phyloP scores from a whole-genome alignment of 2,888 invertebrate species.

The Junonia oenone region DNA sequence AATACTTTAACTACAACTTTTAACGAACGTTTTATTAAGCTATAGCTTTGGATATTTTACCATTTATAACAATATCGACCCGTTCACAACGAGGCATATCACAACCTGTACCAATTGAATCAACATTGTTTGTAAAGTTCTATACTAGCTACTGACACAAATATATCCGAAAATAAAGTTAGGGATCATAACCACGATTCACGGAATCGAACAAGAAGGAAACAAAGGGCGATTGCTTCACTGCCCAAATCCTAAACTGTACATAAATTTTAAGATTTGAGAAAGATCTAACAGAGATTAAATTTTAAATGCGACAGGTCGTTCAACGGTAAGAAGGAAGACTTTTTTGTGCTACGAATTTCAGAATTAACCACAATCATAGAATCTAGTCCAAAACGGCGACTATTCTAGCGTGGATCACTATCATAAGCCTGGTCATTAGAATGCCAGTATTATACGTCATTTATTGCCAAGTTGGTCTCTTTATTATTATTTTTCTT shows the following conservation, averaged over 20 bases:
- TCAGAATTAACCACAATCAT: constrained; percentile 45
- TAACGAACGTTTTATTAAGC: constrained; percentile 76
- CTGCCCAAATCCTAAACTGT: constrained; percentile 73
- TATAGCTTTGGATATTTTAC: constrained; percentile 76
- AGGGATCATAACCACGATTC: constrained; percentile 76
- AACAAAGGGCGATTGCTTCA: constrained; percentile 66
- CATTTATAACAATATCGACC: constrained; percentile 79
- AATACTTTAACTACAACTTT: constrained; percentile 75
- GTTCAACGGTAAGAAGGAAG: constrained; percentile 77
- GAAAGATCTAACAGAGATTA: constrained; percentile 72
- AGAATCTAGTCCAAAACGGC: constrained; percentile 51
- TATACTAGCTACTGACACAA: constrained; percentile 78
- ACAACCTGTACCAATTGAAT: constrained; percentile 80
- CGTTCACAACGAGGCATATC: constrained; percentile 79
- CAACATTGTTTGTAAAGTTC: constrained; percentile 79
- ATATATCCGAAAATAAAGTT: constrained; percentile 75
- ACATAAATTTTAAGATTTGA: constrained; percentile 71
- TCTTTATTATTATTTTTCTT: constrained; percentile 23
- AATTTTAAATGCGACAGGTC: constrained; percentile 71
- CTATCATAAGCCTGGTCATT: constrained; percentile 38
- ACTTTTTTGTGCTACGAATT: constrained; percentile 76
- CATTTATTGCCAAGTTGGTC: constrained; percentile 49
- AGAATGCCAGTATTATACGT: constrained; percentile 39
- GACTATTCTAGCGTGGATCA: constrained; percentile 57
- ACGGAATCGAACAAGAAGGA: constrained; percentile 77